Percentiles rank a stretch among this genome's conserved stretches.
phyloP scores from a whole-genome alignment of 2,888 invertebrate genomes.

The Empis stercorea region DNA sequence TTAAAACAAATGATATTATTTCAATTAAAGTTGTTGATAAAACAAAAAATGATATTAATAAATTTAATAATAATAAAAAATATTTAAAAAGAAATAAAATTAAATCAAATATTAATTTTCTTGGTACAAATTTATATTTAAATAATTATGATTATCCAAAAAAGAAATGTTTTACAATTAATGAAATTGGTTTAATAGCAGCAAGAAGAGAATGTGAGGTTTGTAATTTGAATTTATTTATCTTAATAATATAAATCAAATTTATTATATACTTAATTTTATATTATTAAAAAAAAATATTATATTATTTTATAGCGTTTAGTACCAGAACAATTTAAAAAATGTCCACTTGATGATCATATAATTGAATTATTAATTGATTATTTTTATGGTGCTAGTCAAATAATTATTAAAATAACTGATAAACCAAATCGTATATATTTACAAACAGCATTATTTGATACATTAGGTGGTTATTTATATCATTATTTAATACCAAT shows the following conservation, averaged over 20 bases:
- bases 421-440: slow-evolving; percentile 15
- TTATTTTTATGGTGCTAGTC: slow-evolving; percentile 28
- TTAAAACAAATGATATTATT: too few relatives aligned
- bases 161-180: slow-evolving; percentile 28
- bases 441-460: slow-evolving; percentile 27
- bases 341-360: slow-evolving; percentile 21
- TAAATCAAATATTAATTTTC: neutral
- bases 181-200: slow-evolving; percentile 27
- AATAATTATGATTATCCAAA: slow-evolving; percentile 14
- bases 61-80: too few relatives aligned
- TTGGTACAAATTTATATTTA: slow-evolving; percentile 32
- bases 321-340: slow-evolving; percentile 25
- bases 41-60: too few relatives aligned
- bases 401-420: slow-evolving; percentile 21
- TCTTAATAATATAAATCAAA: too few relatives aligned
- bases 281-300: too few relatives aligned
- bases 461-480: slow-evolving; percentile 31
- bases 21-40: too few relatives aligned
- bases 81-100: too few relatives aligned
- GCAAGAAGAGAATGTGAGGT: slow-evolving; percentile 31
- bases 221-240: slow-evolving; percentile 3
- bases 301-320: too few relatives aligned
- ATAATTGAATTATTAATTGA: slow-evolving; percentile 24
- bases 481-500: slow-evolving; percentile 27
- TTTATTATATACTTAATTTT: too few relatives aligned